A percentile compares a stretch with the other conserved stretches of the same genome.
Evolutionary conservation across 30 jellyfish, hydroid and myxozoan genomes (phyloP).

Genomic region (Aurelia aurita): DNA sequence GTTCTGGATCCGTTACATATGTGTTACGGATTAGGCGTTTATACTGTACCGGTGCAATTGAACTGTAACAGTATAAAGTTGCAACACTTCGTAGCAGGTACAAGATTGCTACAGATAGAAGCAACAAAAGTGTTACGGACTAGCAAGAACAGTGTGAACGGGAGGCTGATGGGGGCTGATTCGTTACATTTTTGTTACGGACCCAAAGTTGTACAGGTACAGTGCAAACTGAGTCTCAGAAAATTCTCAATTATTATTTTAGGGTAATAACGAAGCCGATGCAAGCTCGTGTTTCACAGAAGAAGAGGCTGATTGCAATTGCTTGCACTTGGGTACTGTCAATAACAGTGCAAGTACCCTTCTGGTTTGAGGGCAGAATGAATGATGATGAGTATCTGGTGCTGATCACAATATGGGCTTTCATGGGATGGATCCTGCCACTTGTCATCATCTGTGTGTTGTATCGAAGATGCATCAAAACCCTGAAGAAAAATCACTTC

Average conservation of each 20-base stretch:
- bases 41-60: too few relatives aligned
- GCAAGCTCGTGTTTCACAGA: not conserved
- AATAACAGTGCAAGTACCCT: not conserved
- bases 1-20: too few relatives aligned
- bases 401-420: not conserved
- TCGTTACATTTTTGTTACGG: too few relatives aligned
- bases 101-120: too few relatives aligned
- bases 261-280: slow-evolving; percentile 7
- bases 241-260: not conserved
- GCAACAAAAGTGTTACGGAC: too few relatives aligned
- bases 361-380: not conserved
- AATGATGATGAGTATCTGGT: not conserved
- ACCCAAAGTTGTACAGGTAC: too few relatives aligned
- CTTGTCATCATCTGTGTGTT: not conserved
- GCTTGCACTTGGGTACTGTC: not conserved
- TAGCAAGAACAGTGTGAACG: too few relatives aligned
- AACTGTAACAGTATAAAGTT: too few relatives aligned
- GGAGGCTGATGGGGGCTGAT: too few relatives aligned
- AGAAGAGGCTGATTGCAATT: not conserved
- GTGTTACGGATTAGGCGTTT: too few relatives aligned
- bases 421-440: not conserved
- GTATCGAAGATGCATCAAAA: not conserved
- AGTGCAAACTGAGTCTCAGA: too few relatives aligned
- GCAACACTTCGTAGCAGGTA: too few relatives aligned
- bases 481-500: not conserved